Evolutionary conservation across 2,797 vertebrate genomes (phyloP), one percentile per base, ranked within the genome.

Genomic region (Cuniculus paca): DNA sequence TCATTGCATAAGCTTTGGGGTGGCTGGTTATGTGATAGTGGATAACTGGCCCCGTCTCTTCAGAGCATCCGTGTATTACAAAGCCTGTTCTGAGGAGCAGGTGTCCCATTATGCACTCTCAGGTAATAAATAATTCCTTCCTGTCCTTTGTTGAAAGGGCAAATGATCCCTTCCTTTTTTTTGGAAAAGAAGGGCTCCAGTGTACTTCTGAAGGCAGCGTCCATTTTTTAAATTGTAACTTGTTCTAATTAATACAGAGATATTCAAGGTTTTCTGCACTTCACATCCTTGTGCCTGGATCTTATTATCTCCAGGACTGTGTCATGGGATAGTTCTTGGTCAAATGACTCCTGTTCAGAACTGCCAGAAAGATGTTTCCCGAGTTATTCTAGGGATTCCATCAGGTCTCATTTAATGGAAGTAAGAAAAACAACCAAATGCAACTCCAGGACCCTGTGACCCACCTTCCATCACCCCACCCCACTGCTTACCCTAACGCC

Each of bases 281-380:
- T 74, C 7, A 24, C 17, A 16, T n/a, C 91, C 65, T 20, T 58
- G 17, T 80, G 28, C 45, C 31, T 85, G 36, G 24, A 75, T 74
- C 34, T 70, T 87, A 19, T 42, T 85, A 36, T 79, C 77, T 88
- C n/a, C 78, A 24, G 4, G 19, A 13, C 36, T 65, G n/a, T 93
- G 65, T 93, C 56, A 88, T 92, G 68, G 77, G 72, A 60, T 63
- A 63, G 50, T 75, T 90, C 36, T 95, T 84, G 26, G 83, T 93
- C 92, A 90, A 83, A 83, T 96, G 93, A 91, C 28, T 94, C n/a
- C 2, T 86, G 72, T 74, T 97, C 63, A 78, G 74, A 81, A 75
- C 74, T 80, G 79, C 90, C 90, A 91, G 86, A 79, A 96, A 92
- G 94, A 95, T 92, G 92, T 96, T 95, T 89, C 81, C 52, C 77